Base-by-base conservation (phyloP, 2,797 vertebrate genomes). In the Tauraco hartlaubi region DNA sequence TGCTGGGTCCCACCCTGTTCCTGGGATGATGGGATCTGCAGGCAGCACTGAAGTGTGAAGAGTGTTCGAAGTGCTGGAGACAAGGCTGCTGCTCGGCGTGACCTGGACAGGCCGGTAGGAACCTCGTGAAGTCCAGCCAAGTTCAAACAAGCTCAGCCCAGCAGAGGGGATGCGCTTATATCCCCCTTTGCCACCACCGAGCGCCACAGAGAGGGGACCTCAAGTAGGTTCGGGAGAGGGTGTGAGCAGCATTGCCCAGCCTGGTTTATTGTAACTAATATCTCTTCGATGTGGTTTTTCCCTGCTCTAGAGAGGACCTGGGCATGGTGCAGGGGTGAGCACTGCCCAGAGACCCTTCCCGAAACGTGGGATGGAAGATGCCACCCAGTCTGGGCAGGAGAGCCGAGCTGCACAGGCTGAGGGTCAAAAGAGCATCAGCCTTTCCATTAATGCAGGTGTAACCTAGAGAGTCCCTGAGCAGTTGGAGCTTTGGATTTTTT, bases 381-480 rank as follows among this genome's bases (percentile, higher is more conserved):
- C 7, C n/a, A 48, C 39, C 8, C 55, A 15, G 56, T 5, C 44
- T 1, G 15, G 44, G 25, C 0, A 0, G 55, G 31, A 73, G 9
- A 78, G 3, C 33, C 33, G 5, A 73, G 35, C 21, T 75, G 52
- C 23, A 9, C 26, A 26, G 48, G 9, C 25, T 44, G 28, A 15
- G n/a, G 4, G 9, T 25, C 59, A 62, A 64, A 61, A 43, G 6
- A 85, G 4, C 14, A 9, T 11, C 26, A 6, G 9, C 25, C 39
- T 52, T 79, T 19, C 35, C 52, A 14, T 26, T 62, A 54, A 31
- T 16, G 4, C 28, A 26, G 44, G 3, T 4, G 3, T 72, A 85
- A 49, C 23, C 17, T 39, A 23, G 9, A 54, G 51, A 54, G 23
- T 51, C 29, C 11, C 28, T 8, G 41, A 63, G 49, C 23, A 68